These are phyloP conservation scores for Taeniopygia guttata DNA, from an alignment of 2,797 vertebrate species.

Conservation along the genomic window DNA sequence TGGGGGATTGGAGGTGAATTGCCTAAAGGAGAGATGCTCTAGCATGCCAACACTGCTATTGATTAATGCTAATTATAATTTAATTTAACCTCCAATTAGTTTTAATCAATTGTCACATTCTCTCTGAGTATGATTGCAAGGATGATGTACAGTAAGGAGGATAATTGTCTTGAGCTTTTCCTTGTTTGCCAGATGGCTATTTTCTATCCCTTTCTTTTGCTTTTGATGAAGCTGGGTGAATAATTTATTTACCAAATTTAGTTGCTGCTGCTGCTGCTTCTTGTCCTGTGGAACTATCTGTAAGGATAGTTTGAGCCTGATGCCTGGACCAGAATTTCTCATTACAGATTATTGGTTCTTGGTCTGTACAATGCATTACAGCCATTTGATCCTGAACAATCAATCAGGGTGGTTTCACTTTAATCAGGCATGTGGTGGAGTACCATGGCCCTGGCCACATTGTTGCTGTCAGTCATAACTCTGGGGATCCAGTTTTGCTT, in stretches of 20 bases:
- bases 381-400: slow-evolving; percentile 18
- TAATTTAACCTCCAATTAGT: slow-evolving; percentile 72
- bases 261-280: neutral
- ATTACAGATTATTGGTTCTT: neutral
- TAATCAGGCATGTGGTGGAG: neutral
- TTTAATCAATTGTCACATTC: slow-evolving; percentile 69
- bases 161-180: slow-evolving; percentile 50
- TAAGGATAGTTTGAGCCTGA: neutral
- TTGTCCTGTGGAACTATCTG: neutral
- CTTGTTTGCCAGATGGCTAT: slow-evolving; percentile 39
- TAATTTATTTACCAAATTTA: slow-evolving; percentile 51
- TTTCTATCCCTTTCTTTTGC: slow-evolving; percentile 24
- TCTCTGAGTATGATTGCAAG: neutral
- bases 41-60: slow-evolving; percentile 55
- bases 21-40: slow-evolving; percentile 48
- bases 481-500: neutral
- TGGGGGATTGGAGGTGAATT: slow-evolving; percentile 58
- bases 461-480: slow-evolving; percentile 8
- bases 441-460: neutral
- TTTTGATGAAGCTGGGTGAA: slow-evolving; percentile 31
- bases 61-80: slow-evolving; percentile 72
- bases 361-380: neutral
- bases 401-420: neutral
- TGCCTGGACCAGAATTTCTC: slow-evolving; percentile 24
- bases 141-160: neutral